phyloP scores from a whole-genome alignment of 2,113 vertebrate genomes.

The Argyrosomus japonicus region DNA sequence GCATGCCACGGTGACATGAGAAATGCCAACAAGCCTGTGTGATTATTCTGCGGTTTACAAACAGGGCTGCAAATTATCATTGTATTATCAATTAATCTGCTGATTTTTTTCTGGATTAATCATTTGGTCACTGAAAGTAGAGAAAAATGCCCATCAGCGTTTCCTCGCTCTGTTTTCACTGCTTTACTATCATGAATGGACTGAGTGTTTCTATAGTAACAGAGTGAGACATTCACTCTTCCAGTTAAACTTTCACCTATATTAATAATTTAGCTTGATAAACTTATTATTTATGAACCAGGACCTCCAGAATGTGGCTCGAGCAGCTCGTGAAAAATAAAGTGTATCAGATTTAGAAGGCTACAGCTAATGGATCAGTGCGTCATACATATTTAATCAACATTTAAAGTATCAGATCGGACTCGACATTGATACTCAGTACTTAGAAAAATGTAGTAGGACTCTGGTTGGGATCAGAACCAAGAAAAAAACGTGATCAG shows the following conservation, averaged over 20 bases:
- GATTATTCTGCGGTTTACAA: neutral
- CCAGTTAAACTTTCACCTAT: neutral
- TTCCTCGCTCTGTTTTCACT: neutral
- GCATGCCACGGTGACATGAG: conserved; percentile 11
- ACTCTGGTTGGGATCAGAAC: too few relatives aligned
- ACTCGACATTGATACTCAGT: neutral
- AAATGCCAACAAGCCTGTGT: neutral
- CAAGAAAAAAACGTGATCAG: too few relatives aligned
- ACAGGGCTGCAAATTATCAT: neutral
- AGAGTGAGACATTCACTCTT: neutral
- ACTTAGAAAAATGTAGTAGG: too few relatives aligned
- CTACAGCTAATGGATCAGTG: neutral
- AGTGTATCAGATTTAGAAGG: neutral
- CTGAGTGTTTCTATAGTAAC: neutral
- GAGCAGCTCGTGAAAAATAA: neutral
- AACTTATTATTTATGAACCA: neutral
- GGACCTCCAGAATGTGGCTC: neutral
- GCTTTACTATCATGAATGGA: too few relatives aligned
- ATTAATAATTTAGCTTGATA: neutral
- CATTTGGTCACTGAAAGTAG: neutral
- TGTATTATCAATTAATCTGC: neutral
- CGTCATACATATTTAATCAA: neutral
- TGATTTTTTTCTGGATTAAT: neutral
- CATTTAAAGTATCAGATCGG: neutral
- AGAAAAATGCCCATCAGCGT: neutral